Evolutionary conservation across 2,113 vertebrate genomes (phyloP).

Genomic region (Oxyura jamaicensis): DNA sequence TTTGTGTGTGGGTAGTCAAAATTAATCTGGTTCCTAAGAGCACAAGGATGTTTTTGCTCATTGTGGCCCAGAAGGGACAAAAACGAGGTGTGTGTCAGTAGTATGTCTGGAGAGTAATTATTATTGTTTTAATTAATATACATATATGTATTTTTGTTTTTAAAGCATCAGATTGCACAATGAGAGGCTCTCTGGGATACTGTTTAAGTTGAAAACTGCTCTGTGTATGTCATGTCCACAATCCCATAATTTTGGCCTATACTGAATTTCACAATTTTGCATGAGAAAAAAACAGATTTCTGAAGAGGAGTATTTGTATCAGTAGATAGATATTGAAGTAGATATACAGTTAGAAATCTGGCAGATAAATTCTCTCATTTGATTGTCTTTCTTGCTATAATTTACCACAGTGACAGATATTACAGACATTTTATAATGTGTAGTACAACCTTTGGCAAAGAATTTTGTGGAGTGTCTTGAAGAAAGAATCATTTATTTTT

Average conservation of each 20-base stretch:
- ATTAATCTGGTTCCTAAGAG: not conserved
- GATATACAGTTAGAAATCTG: not conserved
- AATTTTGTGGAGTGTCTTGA: not conserved
- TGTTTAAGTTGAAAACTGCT: not conserved
- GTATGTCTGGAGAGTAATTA: not conserved
- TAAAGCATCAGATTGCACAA: not conserved
- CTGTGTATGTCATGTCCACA: not conserved
- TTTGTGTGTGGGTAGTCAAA: not conserved
- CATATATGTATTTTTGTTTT: too few species aligned
- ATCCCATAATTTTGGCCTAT: not conserved
- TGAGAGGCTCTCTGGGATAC: not conserved
- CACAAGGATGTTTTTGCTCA: not conserved
- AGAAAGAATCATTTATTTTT: not conserved
- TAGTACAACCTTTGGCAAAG: not conserved
- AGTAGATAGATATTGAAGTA: not conserved
- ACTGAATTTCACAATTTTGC: not conserved
- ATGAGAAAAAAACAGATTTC: not conserved
- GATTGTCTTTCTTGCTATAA: not conserved
- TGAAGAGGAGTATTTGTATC: not conserved
- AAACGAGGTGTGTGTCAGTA: not conserved
- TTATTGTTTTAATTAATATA: too few species aligned
- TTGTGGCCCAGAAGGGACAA: not conserved
- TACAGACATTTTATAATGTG: not conserved
- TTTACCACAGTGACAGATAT: not conserved
- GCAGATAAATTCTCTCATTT: not conserved